Evolutionary conservation across 2,888 invertebrate species (phyloP).

Genomic region (Eremobia ochroleuca): DNA sequence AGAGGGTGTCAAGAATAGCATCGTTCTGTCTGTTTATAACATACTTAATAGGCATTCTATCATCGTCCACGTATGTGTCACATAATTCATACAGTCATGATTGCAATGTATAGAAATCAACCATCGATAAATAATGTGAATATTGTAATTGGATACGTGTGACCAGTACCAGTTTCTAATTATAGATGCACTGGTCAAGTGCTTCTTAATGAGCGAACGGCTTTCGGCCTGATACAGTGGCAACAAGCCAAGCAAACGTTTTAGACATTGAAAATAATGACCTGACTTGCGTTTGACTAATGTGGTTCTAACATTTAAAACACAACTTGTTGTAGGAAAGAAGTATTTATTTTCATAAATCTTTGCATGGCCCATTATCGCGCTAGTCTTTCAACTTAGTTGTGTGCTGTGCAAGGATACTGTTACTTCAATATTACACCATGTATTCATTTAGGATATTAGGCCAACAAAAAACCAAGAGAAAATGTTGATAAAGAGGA

Average conservation of each 20-base stretch:
- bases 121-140: not conserved
- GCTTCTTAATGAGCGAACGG: constrained; percentile 16
- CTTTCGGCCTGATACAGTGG: not conserved
- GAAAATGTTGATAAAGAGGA: too few species aligned
- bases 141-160: not conserved
- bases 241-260: constrained; percentile 25
- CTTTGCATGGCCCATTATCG: not conserved
- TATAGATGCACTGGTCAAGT: constrained; percentile 4
- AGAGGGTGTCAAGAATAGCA: not conserved
- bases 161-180: not conserved
- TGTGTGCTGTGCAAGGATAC: not conserved
- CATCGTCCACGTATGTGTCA: not conserved
- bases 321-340: not conserved
- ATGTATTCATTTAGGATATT: constrained; percentile 13
- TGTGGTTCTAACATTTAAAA: not conserved
- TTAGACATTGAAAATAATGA: constrained; percentile 2
- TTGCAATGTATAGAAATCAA: not conserved
- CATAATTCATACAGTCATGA: not conserved
- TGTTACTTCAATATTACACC: not conserved
- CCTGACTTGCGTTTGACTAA: constrained; percentile 5
- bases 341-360: not conserved
- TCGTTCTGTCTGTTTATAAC: not conserved
- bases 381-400: not conserved
- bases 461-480: constrained; percentile 24
- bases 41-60: not conserved